Evolutionary conservation across 2,113 vertebrate species (phyloP).

Genomic region (Lophius piscatorius): DNA sequence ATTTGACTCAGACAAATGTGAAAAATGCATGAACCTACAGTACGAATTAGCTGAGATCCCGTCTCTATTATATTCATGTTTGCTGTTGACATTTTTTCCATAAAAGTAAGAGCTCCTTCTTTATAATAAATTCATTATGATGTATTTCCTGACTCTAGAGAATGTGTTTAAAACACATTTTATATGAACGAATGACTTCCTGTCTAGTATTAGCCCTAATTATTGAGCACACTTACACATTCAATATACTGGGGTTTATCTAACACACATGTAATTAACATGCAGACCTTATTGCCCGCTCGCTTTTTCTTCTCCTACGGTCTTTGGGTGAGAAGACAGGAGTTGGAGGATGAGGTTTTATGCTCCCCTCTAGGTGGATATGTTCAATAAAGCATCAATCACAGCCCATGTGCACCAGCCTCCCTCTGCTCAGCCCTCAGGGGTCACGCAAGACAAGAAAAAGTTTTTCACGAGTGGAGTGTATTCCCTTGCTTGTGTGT

Average conservation of each 20-base stretch:
- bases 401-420: constrained; percentile 33
- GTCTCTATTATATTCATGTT: too few species aligned
- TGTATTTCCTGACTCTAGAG: neutral
- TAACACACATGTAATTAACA: constrained; percentile 48
- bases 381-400: constrained; percentile 56
- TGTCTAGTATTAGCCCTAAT: neutral
- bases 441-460: constrained; percentile 12
- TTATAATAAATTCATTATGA: neutral
- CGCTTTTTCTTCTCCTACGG: constrained; percentile 27
- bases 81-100: too few species aligned
- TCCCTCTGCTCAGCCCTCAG: constrained; percentile 21
- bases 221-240: constrained; percentile 19
- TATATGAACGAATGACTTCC: constrained; percentile 9
- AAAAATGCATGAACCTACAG: neutral
- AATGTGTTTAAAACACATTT: too few species aligned
- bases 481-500: constrained; percentile 10
- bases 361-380: constrained; percentile 44
- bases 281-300: constrained; percentile 24
- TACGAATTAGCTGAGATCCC: too few species aligned
- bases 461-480: constrained; percentile 4
- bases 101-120: too few species aligned
- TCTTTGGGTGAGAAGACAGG: constrained; percentile 19
- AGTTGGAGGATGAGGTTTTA: constrained; percentile 24
- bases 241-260: constrained; percentile 51
- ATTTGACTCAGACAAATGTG: neutral